Conservation (phyloP, 2,888 invertebrate species). For the Acrocyrtus sp. region DNA sequence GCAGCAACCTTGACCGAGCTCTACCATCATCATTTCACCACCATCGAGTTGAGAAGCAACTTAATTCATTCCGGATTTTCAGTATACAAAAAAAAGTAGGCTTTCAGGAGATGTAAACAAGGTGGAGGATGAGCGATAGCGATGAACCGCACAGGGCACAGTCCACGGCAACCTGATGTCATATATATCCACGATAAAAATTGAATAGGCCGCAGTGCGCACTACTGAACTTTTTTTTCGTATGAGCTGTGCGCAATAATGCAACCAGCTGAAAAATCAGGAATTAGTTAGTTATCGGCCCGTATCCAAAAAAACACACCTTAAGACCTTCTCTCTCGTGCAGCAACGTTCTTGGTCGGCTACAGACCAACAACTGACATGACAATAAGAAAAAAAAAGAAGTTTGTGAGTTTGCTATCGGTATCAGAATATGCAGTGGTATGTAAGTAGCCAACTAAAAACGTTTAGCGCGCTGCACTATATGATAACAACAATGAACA, state of each 20-base stretch:
- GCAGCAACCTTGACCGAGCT: conserved; percentile 45
- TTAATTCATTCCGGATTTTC: conserved; percentile 43
- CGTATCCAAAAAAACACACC: too few relatives aligned
- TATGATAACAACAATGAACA: too few relatives aligned
- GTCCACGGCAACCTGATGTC: neutral
- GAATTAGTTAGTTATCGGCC: conserved; percentile 3
- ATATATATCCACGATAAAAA: neutral
- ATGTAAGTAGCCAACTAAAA: conserved; percentile 7
- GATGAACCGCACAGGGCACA: neutral
- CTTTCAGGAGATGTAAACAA: conserved; percentile 18
- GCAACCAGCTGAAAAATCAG: neutral
- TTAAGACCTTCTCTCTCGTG: conserved; percentile 8
- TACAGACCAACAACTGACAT: conserved; percentile 45
- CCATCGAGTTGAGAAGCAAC: conserved; percentile 5
- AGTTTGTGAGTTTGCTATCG: too few relatives aligned
- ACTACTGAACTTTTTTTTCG: neutral
- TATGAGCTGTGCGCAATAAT: neutral
- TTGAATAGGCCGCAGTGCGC: neutral
- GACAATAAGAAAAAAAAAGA: too few relatives aligned
- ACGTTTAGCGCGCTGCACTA: too few relatives aligned
- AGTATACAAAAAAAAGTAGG: conserved; percentile 29
- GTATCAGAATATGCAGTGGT: too few relatives aligned
- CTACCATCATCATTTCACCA: too few relatives aligned
- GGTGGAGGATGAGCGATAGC: conserved; percentile 17
- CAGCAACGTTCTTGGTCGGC: conserved; percentile 38